A percentile compares a stretch with the other conserved stretches of the same genome.
Evolutionary conservation across 2,797 vertebrate species (phyloP).

Genomic region (Setipinna tenuifilis): DNA sequence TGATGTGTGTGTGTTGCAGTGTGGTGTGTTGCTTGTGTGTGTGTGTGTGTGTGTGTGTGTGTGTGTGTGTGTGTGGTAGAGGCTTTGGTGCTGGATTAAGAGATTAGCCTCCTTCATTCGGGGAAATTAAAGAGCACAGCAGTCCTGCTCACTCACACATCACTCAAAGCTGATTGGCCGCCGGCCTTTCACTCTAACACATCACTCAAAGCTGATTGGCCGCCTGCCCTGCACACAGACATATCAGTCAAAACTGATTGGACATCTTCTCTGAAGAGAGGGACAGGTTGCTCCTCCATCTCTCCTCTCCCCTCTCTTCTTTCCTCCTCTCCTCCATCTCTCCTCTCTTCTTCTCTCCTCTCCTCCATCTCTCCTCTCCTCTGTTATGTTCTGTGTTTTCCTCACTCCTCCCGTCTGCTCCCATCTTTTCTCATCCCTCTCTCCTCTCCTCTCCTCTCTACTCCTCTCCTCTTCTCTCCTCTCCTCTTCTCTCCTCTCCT

Average conservation of each 20-base stretch:
- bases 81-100: conserved; percentile 64
- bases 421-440: not conserved
- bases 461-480: too few species aligned
- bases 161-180: conserved; percentile 67
- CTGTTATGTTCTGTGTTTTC: too few species aligned
- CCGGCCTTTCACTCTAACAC: too few species aligned
- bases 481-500: too few species aligned
- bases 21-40: too few species aligned
- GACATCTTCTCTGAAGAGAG: not conserved
- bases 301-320: not conserved
- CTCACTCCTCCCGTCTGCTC: too few species aligned
- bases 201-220: not conserved
- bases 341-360: too few species aligned
- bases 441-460: too few species aligned
- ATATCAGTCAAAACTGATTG: not conserved
- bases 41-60: too few species aligned
- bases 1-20: too few species aligned
- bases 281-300: not conserved
- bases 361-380: too few species aligned
- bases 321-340: too few species aligned
- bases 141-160: conserved; percentile 68
- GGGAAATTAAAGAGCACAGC: conserved; percentile 70
- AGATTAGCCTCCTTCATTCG: conserved; percentile 74
- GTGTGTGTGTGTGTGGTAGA: not conserved
- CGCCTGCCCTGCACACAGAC: not conserved